Conservation (phyloP, 35 echinoderm and acorn worm genomes). For the Heliocidaris erythrogramma region DNA sequence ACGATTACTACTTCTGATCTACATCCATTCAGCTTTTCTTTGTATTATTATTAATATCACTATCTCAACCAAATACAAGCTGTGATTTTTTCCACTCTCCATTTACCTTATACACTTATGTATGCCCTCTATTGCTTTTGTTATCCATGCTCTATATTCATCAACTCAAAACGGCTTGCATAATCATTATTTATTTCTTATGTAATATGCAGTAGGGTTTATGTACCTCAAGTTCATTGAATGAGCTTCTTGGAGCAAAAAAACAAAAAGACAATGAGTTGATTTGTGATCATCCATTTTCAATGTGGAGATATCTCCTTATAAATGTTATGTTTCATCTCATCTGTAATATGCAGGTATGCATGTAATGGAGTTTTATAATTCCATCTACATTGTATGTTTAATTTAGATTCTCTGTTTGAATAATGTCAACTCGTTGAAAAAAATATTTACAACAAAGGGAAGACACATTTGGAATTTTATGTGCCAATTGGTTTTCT, state of each 20-base stretch:
- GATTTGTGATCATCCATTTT: not conserved
- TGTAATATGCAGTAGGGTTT: not conserved
- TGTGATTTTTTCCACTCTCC: not conserved
- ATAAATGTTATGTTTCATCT: not conserved
- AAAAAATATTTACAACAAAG: not conserved
- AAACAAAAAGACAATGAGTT: not conserved
- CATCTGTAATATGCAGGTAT: not conserved
- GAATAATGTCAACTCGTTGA: too few species aligned
- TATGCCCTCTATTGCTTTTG: not conserved
- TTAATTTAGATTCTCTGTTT: too few species aligned
- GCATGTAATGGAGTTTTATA: too few species aligned
- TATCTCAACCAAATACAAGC: not conserved
- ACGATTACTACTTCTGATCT: constrained; percentile 71
- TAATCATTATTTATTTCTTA: not conserved
- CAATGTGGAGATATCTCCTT: not conserved
- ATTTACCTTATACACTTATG: not conserved
- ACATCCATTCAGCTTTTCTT: not conserved
- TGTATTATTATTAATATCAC: not conserved
- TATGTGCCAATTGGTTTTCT: not conserved
- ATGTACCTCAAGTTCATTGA: not conserved
- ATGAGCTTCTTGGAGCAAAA: not conserved
- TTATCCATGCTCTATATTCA: not conserved
- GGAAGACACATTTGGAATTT: not conserved
- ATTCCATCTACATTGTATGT: too few species aligned
- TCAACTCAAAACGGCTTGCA: not conserved